Evolutionary conservation across 1,140 invertebrate genomes (phyloP), one percentile per base, ranked within the genome.

Genomic region (Cyclina sinensis): DNA sequence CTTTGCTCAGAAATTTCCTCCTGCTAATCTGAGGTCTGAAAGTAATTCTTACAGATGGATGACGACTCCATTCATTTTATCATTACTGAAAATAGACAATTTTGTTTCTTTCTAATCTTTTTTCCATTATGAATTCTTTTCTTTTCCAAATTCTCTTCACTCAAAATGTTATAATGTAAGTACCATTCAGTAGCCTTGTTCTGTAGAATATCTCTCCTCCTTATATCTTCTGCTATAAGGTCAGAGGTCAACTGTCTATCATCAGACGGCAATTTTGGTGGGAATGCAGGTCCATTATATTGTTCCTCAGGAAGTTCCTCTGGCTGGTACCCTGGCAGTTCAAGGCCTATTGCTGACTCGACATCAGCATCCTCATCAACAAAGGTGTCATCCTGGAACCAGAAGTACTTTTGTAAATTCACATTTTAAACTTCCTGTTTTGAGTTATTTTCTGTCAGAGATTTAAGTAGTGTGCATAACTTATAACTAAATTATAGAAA

Each of bases 111-210:
- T n/a, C n/a, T n/a, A n/a, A n/a, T n/a, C n/a, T n/a, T n/a, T n/a
- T n/a, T n/a, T n/a, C n/a, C n/a, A n/a, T n/a, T n/a, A n/a, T n/a
- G n/a, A n/a, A n/a, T n/a, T n/a, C n/a, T n/a, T n/a, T n/a, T n/a
- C n/a, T n/a, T n/a, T n/a, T n/a, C n/a, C n/a, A n/a, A n/a, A n/a
- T n/a, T n/a, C n/a, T n/a, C n/a, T n/a, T n/a, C n/a, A n/a, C n/a
- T n/a, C n/a, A n/a, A 43, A 14, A 43, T 7, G 14, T 43, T 7
- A 57, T 18, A n/a, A 57, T 57, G 18, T 32, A 30, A 37, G 16
- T 90, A 94, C 94, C 94, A 95, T 86, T 93, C 90, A 78, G 91
- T 83, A 39, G 94, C 94, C 54, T 92, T 94, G 74, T 93, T 94
- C 57, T 95, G 90, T 48, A 94, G 30, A 0, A 91, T 0, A 85